Evolutionary conservation across 2,797 vertebrate genomes (phyloP), one percentile per base, ranked within the genome.

Genomic region (Borostomias antarcticus): DNA sequence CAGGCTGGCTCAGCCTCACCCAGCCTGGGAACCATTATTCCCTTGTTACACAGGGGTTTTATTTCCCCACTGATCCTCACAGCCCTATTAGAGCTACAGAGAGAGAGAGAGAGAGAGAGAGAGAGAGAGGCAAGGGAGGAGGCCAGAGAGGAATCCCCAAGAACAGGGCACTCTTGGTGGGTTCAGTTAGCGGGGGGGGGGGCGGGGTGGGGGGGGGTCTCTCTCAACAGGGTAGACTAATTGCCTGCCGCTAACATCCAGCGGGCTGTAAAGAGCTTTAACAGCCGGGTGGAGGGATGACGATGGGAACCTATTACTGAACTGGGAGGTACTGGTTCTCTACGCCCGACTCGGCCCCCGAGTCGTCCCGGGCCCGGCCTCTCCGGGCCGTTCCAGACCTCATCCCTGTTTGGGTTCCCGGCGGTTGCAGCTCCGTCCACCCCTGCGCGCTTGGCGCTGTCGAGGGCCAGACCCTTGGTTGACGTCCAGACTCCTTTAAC

Each of bases 381-480:
- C 28, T 30, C 28, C n/a, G 28, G 6, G 13, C 30, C 15, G 11
- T 28, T 54, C 7, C 17, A 64, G 47, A 45, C 37, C 47, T 25
- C 33, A 25, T 35, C 6, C 25, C 19, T 26, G 30, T 28, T 29
- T 7, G 10, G 47, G 11, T n/a, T 45, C 53, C 19, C 51, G 32
- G 4, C 47, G 15, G 26, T 58, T 25, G 32, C 10, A 59, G 54
- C 57, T 45, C 35, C n/a, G 51, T 62, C 50, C 66, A 56, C n/a
- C 48, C 10, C 17, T 66, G 43, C 54, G 58, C 23, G 32, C 72
- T 71, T 63, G 52, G 40, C 21, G 5, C 47, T 59, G 50, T 33
- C 64, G 61, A 63, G 65, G 63, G 28, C 57, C 15, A 32, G 66
- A 77, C 74, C 75, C 59, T 72, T 78, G 74, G 78, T 68, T 68